phyloP scores from a whole-genome alignment of 2,888 invertebrate genomes.

The Hartigia nigra region DNA sequence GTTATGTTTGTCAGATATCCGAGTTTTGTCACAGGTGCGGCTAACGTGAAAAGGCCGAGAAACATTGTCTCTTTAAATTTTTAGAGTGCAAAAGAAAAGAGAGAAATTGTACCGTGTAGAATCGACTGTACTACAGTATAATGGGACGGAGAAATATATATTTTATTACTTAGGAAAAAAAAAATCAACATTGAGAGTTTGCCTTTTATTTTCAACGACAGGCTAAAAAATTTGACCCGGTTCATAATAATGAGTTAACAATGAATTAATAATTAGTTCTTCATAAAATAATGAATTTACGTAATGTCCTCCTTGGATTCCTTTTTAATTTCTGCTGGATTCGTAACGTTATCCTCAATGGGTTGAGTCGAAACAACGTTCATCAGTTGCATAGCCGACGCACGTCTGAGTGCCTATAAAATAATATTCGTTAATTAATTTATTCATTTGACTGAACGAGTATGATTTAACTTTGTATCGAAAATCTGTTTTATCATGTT shows the following conservation, averaged over 20 bases:
- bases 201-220: not conserved
- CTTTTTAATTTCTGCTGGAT: slow-evolving; percentile 1
- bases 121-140: not conserved
- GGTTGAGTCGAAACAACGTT: slow-evolving; percentile 39
- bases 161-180: not conserved
- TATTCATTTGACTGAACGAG: not conserved
- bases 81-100: not conserved
- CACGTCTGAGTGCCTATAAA: slow-evolving; percentile 49
- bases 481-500: not conserved
- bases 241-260: not conserved
- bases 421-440: slow-evolving; percentile 1
- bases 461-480: not conserved
- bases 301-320: slow-evolving; percentile 5
- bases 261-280: not conserved
- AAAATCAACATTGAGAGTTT: not conserved
- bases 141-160: not conserved
- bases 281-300: not conserved
- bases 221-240: not conserved
- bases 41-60: not conserved
- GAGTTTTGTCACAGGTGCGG: not conserved
- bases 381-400: slow-evolving; percentile 48
- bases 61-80: not conserved
- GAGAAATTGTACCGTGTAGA: not conserved
- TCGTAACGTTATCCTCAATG: slow-evolving; percentile 21
- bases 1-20: not conserved